Conservation (phyloP, 92 coral and sea anemone species). For the Pocillopora grandis region DNA sequence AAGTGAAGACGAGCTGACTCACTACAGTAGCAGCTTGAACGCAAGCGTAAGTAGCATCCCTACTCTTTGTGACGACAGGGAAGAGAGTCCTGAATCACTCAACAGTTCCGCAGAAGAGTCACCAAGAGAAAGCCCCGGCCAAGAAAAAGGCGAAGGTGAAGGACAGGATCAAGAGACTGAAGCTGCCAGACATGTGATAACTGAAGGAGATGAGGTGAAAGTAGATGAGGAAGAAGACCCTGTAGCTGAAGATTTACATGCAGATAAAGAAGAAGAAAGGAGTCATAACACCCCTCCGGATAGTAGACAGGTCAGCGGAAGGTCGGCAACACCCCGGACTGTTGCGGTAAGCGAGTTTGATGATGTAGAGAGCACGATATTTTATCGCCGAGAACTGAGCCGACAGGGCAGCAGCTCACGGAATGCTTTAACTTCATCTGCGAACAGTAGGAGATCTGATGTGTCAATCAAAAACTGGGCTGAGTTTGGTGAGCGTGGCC, state of each 20-base stretch:
- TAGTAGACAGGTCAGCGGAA: conserved; percentile 75
- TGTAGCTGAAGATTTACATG: neutral
- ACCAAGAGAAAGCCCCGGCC: neutral
- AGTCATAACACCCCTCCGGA: conserved; percentile 31
- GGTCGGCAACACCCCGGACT: conserved; percentile 73
- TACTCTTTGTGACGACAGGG: conserved; percentile 55
- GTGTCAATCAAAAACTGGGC: conserved; percentile 56
- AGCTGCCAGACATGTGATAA: neutral
- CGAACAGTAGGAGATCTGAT: conserved; percentile 45
- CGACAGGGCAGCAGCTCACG: conserved; percentile 20
- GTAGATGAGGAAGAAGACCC: conserved; percentile 20
- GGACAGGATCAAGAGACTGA: conserved; percentile 8
- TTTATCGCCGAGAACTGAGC: conserved; percentile 49
- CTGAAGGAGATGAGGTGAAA: neutral
- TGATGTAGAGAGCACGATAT: conserved; percentile 67
- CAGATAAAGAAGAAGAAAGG: conserved; percentile 3
- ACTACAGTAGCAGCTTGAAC: conserved; percentile 61
- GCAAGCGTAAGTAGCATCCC: conserved; percentile 75
- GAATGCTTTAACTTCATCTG: conserved; percentile 21
- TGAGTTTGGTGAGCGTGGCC: conserved; percentile 11
- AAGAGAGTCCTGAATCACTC: conserved; percentile 31
- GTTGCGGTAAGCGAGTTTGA: conserved; percentile 65
- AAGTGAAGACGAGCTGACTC: conserved; percentile 50
- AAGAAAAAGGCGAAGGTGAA: conserved; percentile 33
- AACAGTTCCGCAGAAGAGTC: conserved; percentile 22